Base-by-base conservation (phyloP, 2,113 vertebrate species). In the Cyanocitta stelleri region DNA sequence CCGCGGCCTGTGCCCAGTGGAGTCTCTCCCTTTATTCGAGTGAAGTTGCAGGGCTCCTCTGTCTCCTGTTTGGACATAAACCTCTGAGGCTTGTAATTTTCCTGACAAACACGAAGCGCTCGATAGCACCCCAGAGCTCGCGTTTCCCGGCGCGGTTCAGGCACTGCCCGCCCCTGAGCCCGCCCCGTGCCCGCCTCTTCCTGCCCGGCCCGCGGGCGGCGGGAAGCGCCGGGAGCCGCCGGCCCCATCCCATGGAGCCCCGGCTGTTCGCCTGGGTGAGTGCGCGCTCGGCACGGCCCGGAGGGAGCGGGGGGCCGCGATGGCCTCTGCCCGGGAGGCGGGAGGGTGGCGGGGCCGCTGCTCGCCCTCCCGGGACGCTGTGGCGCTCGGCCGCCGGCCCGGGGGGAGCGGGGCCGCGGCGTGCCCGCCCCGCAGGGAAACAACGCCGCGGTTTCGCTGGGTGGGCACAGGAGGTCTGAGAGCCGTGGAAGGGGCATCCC, bases 91-190 rank as follows among this genome's bases (percentile, higher is more conserved):
- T 9, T 3, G 20, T 2, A 32, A 3, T 12, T 41, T 41, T 33
- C 16, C 13, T 0, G 5, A 29, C 33, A 11, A 5, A 9, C 33
- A 23, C 8, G 3, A 18, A 20, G 4, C n/a, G 2, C 4, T 24
- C n/a, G n/a, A n/a, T n/a, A n/a, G n/a, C n/a, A n/a, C n/a, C n/a
- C n/a, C n/a, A n/a, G n/a, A n/a, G 8, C 1, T 0, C 1, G 0
- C 30, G 8, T 14, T 78, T 37, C 22, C 9, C 24, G 7, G n/a
- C 0, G 12, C 3, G 13, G 22, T 3, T n/a, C 22, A 0, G 11
- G 1, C 10, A 3, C 2, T 6, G 46, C 16, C 20, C 8, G 2
- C 8, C 0, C 15, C 11, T 2, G 46, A 4, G 13, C 58, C 89
- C 63, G n/a, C 68, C 88, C 54, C 19, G 7, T 4, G 7, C 29